phyloP scores from a whole-genome alignment of 2,113 vertebrate genomes.

The Sigmodon hispidus region DNA sequence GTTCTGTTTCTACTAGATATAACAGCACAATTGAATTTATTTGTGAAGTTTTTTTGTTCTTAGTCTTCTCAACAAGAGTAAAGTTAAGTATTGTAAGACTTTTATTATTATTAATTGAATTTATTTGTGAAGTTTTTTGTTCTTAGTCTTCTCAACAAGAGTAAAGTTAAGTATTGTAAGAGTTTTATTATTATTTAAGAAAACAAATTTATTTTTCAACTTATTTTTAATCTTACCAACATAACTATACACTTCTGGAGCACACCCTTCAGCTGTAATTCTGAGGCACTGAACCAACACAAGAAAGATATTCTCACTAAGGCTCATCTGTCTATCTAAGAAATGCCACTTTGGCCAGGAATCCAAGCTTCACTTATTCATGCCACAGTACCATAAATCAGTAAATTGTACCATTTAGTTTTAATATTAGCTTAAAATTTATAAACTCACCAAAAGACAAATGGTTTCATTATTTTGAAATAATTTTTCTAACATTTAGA shows the following conservation, averaged over 20 bases:
- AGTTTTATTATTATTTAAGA: slow-evolving; percentile 49
- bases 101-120: too few species aligned
- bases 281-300: slow-evolving; percentile 36
- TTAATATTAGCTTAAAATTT: slow-evolving; percentile 38
- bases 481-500: slow-evolving; percentile 17
- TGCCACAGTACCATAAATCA: background rate
- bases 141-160: slow-evolving; percentile 32
- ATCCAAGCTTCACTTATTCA: background rate
- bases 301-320: background rate
- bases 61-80: slow-evolving; percentile 37
- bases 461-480: slow-evolving; percentile 48
- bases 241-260: background rate
- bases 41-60: slow-evolving; percentile 5
- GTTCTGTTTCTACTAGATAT: background rate
- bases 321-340: slow-evolving; percentile 34
- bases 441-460: background rate
- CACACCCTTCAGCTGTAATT: background rate
- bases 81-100: background rate
- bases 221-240: slow-evolving; percentile 62
- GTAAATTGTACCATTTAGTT: slow-evolving; percentile 27
- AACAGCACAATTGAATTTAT: background rate
- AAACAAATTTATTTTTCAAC: slow-evolving; percentile 65
- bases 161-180: background rate
- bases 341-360: slow-evolving; percentile 63
- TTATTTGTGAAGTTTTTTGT: slow-evolving; percentile 19